Base-by-base conservation (phyloP, 2,113 vertebrate species). In the Loxodonta africana region DNA sequence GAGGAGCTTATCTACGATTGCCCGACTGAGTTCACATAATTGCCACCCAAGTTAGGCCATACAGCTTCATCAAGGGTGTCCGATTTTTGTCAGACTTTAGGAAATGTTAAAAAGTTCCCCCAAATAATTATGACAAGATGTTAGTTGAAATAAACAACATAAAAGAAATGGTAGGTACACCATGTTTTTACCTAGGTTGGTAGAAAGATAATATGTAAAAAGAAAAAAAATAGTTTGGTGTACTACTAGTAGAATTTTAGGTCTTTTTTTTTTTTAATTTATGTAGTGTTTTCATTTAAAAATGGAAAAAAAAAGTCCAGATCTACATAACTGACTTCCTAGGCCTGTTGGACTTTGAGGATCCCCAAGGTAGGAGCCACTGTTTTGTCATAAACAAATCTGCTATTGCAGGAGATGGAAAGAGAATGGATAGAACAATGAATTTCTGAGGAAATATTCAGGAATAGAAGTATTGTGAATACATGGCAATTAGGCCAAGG, bases 391-490 rank as follows among this genome's bases (percentile, higher is more conserved):
- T 21, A 67, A 77, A 73, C 5, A 67, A 92, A 77, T 44, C 18
- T 37, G 41, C 2, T 37, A 6, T 20, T 18, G 53, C 21, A 8
- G 44, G 60, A 28, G 28, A n/a, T 3, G 60, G n/a, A 84, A 71
- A 65, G 17, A 41, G 80, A 93, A 96, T 84, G 94, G 82, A 71
- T 90, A 53, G 41, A 95, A 82, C 8, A 51, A 71, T 23, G 95
- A 97, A 62, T 90, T 94, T 97, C 67, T 95, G 67, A 96, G 92
- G 46, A 98, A 97, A 94, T 91, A 96, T 63, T 97, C 95, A 97
- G 95, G 87, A 98, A 96, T 2, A 96, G 94, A 97, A 98, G 65
- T 91, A 93, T 89, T 69, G 84, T 12, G 73, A 86, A 25, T 14
- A 74, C 20, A 84, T 30, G 11, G 91, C 80, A 97, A 97, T 94